These are phyloP conservation scores for Tolypeutes matacus DNA, from an alignment of 2,797 vertebrate genomes.

Conservation along the genomic window DNA sequence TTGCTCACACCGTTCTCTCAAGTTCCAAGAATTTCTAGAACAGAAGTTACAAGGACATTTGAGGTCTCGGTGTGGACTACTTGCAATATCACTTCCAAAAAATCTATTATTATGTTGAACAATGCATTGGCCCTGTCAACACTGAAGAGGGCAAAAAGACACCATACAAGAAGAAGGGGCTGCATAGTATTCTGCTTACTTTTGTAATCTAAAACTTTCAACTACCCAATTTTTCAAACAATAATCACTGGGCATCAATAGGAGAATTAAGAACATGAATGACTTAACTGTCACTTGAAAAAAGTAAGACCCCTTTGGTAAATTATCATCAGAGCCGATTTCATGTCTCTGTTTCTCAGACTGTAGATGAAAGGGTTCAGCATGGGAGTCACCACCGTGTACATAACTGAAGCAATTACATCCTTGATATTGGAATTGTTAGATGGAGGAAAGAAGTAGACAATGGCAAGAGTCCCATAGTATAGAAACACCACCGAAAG, in stretches of 20 bases:
- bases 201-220: neutral
- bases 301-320: neutral
- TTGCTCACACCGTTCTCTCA: too few species aligned
- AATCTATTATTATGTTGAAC: too few species aligned
- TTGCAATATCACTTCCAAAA: too few species aligned
- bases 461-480: conserved; percentile 15
- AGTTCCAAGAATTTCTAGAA: too few species aligned
- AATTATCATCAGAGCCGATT: neutral
- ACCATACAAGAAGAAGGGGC: too few species aligned
- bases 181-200: too few species aligned
- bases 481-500: conserved; percentile 16
- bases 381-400: neutral
- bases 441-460: conserved; percentile 31
- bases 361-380: conserved; percentile 26
- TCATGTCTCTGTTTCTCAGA: conserved; percentile 32
- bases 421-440: neutral
- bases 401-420: neutral
- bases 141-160: too few species aligned
- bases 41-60: too few species aligned
- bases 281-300: neutral
- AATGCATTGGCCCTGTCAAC: too few species aligned
- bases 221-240: neutral
- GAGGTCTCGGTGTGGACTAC: too few species aligned
- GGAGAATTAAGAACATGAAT: neutral
- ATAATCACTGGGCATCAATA: neutral